Conservation (phyloP, 2,797 vertebrate genomes). For the Hybognathus amarus region DNA sequence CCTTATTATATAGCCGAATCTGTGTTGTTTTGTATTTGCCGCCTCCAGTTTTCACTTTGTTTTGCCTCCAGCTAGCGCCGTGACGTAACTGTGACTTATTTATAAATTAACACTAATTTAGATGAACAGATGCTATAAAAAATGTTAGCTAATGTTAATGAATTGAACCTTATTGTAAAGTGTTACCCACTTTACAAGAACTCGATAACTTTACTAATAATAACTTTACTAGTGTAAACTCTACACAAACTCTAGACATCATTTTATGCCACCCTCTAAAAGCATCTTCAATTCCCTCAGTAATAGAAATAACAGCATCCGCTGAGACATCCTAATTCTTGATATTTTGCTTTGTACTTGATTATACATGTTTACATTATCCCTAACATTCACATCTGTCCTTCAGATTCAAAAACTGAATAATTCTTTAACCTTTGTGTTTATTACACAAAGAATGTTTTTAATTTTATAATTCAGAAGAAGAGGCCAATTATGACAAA, state of each 20-base stretch:
- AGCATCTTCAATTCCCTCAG: background rate
- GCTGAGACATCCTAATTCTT: background rate
- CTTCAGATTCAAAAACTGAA: slow-evolving; percentile 18
- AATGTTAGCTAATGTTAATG: background rate
- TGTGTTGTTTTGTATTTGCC: no score
- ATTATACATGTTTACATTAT: background rate
- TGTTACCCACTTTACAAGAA: background rate
- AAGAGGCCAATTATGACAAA: background rate
- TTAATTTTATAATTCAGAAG: slow-evolving; percentile 8
- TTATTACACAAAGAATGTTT: background rate
- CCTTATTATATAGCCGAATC: no score
- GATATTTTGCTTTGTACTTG: background rate
- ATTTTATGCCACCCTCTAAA: background rate
- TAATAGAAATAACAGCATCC: background rate
- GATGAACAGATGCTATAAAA: background rate
- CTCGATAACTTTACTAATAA: no score
- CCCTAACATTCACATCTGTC: background rate
- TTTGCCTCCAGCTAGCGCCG: no score
- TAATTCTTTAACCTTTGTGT: background rate
- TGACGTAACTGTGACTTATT: no score
- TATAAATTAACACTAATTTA: background rate
- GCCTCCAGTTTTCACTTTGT: no score
- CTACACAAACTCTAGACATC: no score
- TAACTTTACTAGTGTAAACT: background rate
- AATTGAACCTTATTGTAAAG: background rate